Base-by-base conservation (phyloP, 2,888 invertebrate species). In the Caenorhabditis sp. region DNA sequence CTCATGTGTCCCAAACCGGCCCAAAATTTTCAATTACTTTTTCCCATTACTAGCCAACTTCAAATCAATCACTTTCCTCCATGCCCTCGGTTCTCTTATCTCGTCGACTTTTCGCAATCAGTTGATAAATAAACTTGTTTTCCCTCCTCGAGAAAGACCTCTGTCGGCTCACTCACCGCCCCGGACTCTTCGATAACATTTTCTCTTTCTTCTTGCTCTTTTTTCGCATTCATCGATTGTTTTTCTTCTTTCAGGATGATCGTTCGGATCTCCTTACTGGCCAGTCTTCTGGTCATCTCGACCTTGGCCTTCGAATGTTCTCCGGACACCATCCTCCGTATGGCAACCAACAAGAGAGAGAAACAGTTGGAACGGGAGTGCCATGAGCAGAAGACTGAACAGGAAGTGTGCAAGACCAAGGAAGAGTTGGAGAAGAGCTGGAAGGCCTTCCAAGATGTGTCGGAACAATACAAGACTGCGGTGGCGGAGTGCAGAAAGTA, bases 341-440 rank as follows among this genome's bases (percentile, higher is more conserved):
- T 87, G 80, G 87, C 86, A 8, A 85, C 82, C 11, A 82, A 87
- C 65, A 85, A 86, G 56, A 53, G 87, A n/a, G 81, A 62, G 28
- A 86, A 86, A 70, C 85, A 87, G 44, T 15, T 87, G 56, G 86
- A 87, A 53, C 51, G 76, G 18, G 87, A 87, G 35, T 87, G 87
- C 55, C 82, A 83, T 22, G 74, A 83, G 64, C 67, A 68, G 60
- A 82, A 76, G 20, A 78, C 72, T 1, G 60, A 13, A 6, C 68
- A 72, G 24, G 51, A n/a, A 0, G 55, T 69, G 22, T 87, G 87
- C 50, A 74, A 53, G 8, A 78, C 83, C 1, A 84, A 85, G 44
- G 69, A 68, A 5, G 77, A 84, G 13, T 58, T 85, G 28, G 80
- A 87, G 28, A 82, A 83, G 61, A 68, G 82, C 18, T 87, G 87